Evolutionary conservation across 2,113 vertebrate genomes (phyloP).

Genomic region (Brachyistius frenatus): DNA sequence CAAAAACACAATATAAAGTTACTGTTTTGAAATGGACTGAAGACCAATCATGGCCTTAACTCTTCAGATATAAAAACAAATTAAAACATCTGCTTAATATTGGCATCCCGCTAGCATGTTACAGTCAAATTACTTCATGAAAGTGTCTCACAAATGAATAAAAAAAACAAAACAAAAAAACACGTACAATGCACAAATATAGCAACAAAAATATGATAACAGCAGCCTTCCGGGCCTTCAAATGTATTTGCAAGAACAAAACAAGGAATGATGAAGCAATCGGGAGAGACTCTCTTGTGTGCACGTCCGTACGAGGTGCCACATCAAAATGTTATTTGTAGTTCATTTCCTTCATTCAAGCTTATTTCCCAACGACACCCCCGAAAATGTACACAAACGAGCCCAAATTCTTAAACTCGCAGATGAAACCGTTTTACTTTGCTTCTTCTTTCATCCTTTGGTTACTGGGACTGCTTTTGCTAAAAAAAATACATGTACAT

Average conservation of each 20-base stretch:
- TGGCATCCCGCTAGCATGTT: constrained; percentile 76
- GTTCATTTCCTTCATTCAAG: constrained; percentile 64
- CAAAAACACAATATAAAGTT: constrained; percentile 86
- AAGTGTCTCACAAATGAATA: constrained; percentile 84
- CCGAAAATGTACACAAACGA: constrained; percentile 36
- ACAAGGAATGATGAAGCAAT: constrained; percentile 49
- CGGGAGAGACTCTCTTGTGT: constrained; percentile 33
- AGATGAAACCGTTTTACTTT: constrained; percentile 33
- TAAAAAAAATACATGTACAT: constrained; percentile 10
- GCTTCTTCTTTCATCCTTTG: constrained; percentile 71
- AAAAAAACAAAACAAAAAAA: constrained; percentile 62
- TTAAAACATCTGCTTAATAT: constrained; percentile 78
- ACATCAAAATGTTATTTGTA: constrained; percentile 38
- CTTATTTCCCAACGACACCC: constrained; percentile 13
- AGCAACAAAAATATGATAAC: constrained; percentile 59
- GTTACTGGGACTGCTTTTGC: constrained; percentile 58
- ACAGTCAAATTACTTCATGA: constrained; percentile 83
- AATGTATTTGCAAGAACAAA: constrained; percentile 71
- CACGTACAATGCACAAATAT: constrained; percentile 66
- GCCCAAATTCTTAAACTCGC: constrained; percentile 15
- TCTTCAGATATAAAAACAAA: constrained; percentile 84
- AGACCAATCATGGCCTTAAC: constrained; percentile 23
- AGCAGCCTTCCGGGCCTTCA: constrained; percentile 78
- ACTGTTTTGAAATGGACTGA: constrained; percentile 62
- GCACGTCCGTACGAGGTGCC: constrained; percentile 49